phyloP scores from a whole-genome alignment of 1,140 invertebrate genomes.

The Zaprionus lachaisei region DNA sequence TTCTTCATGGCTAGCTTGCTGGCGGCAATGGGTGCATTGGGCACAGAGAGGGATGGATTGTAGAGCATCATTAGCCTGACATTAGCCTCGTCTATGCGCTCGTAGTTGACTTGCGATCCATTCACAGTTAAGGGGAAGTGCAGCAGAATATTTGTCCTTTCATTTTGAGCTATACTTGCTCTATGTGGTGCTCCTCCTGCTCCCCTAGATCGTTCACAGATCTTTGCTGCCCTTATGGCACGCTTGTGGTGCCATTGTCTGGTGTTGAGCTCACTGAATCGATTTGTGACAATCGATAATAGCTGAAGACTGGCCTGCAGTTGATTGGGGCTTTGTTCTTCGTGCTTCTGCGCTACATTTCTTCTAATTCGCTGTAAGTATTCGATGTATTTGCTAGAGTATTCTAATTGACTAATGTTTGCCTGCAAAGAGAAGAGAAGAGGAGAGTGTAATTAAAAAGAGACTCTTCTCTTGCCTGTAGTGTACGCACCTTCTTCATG shows the following conservation, averaged over 20 bases:
- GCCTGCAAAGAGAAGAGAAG: conserved; percentile 46
- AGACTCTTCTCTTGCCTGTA: neutral
- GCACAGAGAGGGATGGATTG: conserved; percentile 56
- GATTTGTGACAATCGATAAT: conserved; percentile 61
- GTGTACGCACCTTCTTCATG: conserved; percentile 63
- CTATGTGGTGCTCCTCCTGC: neutral
- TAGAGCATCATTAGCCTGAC: conserved; percentile 73
- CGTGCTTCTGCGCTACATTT: conserved; percentile 3
- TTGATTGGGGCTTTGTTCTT: neutral
- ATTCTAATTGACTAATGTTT: conserved; percentile 80
- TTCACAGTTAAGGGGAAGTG: conserved; percentile 59
- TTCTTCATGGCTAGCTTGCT: neutral
- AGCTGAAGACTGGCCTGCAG: conserved; percentile 43
- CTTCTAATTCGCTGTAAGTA: conserved; percentile 63
- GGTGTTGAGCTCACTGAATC: conserved; percentile 42
- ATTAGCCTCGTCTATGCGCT: conserved; percentile 78
- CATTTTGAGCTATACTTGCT: conserved; percentile 3
- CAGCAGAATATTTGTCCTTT: conserved; percentile 61
- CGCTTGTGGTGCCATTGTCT: conserved; percentile 38
- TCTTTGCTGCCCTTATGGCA: neutral
- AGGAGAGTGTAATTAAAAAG: neutral
- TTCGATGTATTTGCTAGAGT: conserved; percentile 76
- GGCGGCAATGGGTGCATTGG: neutral
- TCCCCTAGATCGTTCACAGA: neutral
- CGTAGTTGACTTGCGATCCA: conserved; percentile 37